phyloP scores from a whole-genome alignment of 2,888 invertebrate genomes.

The Panzeria rudis region DNA sequence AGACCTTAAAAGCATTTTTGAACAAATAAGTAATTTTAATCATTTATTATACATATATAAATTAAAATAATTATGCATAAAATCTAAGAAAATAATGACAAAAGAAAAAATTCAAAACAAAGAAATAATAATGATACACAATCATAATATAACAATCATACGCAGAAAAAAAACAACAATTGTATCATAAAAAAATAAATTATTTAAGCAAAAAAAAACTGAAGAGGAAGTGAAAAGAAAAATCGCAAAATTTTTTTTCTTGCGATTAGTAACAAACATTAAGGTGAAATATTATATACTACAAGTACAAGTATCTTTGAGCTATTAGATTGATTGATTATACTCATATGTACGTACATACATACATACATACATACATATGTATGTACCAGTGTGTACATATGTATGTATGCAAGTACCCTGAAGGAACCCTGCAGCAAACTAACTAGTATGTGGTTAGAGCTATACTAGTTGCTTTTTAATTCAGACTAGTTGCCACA shows the following conservation, averaged over 20 bases:
- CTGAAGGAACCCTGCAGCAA: too few relatives aligned
- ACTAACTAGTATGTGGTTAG: too few relatives aligned
- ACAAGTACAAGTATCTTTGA: not conserved
- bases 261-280: constrained; percentile 42
- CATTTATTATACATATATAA: constrained; percentile 21
- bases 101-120: constrained; percentile 30
- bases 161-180: constrained; percentile 23
- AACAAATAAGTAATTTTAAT: constrained; percentile 15
- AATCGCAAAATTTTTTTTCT: constrained; percentile 27
- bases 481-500: too few relatives aligned
- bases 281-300: constrained; percentile 36
- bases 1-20: constrained; percentile 18
- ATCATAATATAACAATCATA: constrained; percentile 32
- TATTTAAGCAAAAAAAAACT: constrained; percentile 27
- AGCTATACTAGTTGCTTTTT: too few relatives aligned
- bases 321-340: constrained; percentile 31
- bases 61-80: constrained; percentile 45
- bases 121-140: constrained; percentile 5
- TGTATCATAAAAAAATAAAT: constrained; percentile 5
- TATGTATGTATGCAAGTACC: too few relatives aligned
- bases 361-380: too few relatives aligned
- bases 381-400: too few relatives aligned
- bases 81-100: constrained; percentile 11
- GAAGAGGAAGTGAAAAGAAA: constrained; percentile 66
- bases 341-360: not conserved